Evolutionary conservation across 2,113 vertebrate genomes (phyloP).

Genomic region (Paradisaea rubra): DNA sequence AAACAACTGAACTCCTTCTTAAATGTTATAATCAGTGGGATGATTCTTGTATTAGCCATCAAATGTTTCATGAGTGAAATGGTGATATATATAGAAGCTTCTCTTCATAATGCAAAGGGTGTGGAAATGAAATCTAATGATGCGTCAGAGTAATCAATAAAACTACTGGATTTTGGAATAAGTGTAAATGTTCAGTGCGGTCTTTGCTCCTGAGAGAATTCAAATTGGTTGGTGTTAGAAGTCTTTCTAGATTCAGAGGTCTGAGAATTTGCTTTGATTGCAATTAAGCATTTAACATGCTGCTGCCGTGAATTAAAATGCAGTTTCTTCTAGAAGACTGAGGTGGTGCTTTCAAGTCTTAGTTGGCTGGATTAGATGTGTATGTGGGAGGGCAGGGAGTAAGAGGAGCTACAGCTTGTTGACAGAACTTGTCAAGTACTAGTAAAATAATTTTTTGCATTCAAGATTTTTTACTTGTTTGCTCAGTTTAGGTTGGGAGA

Average conservation of each 20-base stretch:
- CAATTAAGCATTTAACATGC: neutral
- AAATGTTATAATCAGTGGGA: neutral
- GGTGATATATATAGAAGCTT: slow-evolving; percentile 23
- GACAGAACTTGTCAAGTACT: neutral
- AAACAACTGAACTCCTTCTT: neutral
- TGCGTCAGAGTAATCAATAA: slow-evolving; percentile 11
- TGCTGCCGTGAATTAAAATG: neutral
- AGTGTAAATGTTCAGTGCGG: neutral
- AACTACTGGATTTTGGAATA: neutral
- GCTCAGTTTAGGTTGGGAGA: neutral
- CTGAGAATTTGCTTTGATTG: neutral
- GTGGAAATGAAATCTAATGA: slow-evolving; percentile 13
- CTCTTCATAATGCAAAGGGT: neutral
- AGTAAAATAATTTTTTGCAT: neutral
- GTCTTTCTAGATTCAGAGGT: neutral
- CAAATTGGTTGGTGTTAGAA: neutral
- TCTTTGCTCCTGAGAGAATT: neutral
- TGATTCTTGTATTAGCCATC: slow-evolving; percentile 14
- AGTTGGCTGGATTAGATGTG: neutral
- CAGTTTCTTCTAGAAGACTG: neutral
- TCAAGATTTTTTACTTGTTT: neutral
- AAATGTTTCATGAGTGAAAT: neutral
- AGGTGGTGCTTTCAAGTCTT: neutral
- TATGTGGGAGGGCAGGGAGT: slow-evolving; percentile 4
- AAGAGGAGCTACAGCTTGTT: neutral